Base-by-base conservation (phyloP, 2,888 invertebrate species). In the Plutella xylostella region DNA sequence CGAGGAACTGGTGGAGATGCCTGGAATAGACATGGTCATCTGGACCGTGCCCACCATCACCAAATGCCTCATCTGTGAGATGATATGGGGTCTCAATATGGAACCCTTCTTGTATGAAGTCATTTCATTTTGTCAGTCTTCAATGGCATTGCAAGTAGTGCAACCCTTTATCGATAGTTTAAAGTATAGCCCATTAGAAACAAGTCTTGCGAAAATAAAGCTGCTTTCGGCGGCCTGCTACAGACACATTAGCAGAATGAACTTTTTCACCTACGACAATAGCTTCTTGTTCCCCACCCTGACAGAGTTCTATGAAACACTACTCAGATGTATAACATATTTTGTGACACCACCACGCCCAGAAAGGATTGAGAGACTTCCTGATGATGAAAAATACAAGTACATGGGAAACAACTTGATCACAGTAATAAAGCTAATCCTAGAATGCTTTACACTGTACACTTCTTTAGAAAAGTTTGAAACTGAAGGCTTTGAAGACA, bases 31-130 rank as follows among this genome's bases (percentile, higher is more conserved):
- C 47, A 57, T 63, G 20, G 55, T 78, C 1, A 68, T 80, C 43
- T 70, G 71, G 65, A 73, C 74, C n/a, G 55, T 72, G 48, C 74
- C 80, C 1, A 70, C 65, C 18, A 58, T 82, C 45, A 63, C 77
- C 20, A 66, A 68, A 56, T 72, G 65, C 51, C 60, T 83, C 4
- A 62, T 82, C 65, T 72, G 74, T 55, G 80, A 80, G 58, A 54
- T 82, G 46, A 57, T 82, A 42, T 79, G 73, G 72, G 65, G 65
- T 30, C 57, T 79, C 1, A 55, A 68, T 37, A 70, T 82, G 68
- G 69, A 72, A 5, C 50, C 50, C 21, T 79, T 71, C 62, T 50
- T 72, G 2, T 62, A 59, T 52, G 80, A 82, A 65, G 57, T 72
- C 42, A 67, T 82, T 47, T 56, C 63, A 9, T 74, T 58, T 45